phyloP scores from a whole-genome alignment of 2,797 vertebrate genomes.

The Pseudochaenichthys georgianus region DNA sequence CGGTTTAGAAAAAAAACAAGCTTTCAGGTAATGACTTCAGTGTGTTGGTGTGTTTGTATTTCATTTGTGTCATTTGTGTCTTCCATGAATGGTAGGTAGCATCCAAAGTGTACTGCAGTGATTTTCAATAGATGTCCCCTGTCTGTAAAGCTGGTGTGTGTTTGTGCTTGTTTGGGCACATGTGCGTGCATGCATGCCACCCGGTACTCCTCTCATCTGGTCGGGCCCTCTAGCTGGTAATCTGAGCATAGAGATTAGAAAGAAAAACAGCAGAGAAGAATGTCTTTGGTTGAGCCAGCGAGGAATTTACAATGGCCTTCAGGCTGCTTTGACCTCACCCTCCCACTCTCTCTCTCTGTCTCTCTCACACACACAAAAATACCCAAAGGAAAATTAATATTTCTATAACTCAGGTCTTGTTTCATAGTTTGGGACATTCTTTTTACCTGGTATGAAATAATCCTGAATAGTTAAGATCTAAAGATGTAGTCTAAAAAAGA shows the following conservation, averaged over 20 bases:
- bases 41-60: slow-evolving; percentile 60
- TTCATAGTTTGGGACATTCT: not conserved
- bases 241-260: slow-evolving; percentile 84
- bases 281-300: slow-evolving; percentile 81
- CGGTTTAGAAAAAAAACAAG: slow-evolving; percentile 71
- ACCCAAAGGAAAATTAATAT: slow-evolving; percentile 29
- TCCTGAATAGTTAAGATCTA: slow-evolving; percentile 7
- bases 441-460: slow-evolving; percentile 11
- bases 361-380: not conserved
- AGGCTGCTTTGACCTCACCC: slow-evolving; percentile 79
- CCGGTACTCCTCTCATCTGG: slow-evolving; percentile 71
- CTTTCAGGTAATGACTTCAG: slow-evolving; percentile 81
- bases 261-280: slow-evolving; percentile 83
- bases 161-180: slow-evolving; percentile 62
- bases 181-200: slow-evolving; percentile 69
- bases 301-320: slow-evolving; percentile 85
- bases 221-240: slow-evolving; percentile 83
- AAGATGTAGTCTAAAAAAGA: slow-evolving; percentile 3
- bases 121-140: not conserved
- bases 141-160: slow-evolving; percentile 7
- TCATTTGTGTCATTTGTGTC: slow-evolving; percentile 16
- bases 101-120: not conserved
- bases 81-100: not conserved
- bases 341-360: slow-evolving; percentile 56
- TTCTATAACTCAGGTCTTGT: not conserved